These are phyloP conservation scores for Felis chaus DNA, from an alignment of 2,113 vertebrate species.

Conservation along the genomic window DNA sequence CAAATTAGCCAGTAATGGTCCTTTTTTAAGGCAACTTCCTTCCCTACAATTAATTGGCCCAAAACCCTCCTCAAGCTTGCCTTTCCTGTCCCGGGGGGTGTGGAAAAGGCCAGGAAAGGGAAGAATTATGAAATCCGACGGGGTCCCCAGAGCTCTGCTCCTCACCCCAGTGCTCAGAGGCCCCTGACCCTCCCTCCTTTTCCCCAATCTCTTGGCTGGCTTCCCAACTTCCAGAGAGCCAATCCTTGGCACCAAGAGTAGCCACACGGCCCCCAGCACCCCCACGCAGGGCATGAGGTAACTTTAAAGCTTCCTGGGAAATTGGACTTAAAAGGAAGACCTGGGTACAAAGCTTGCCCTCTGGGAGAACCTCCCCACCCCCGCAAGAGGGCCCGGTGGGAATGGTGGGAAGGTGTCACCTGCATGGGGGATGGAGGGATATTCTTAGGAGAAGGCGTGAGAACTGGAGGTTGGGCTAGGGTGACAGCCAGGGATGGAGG, in stretches of 20 bases:
- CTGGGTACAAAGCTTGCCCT: not conserved
- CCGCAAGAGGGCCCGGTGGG: not conserved
- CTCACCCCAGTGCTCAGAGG: not conserved
- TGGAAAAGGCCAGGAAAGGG: not conserved
- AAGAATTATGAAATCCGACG: not conserved
- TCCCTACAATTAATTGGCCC: not conserved
- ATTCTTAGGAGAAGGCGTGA: not conserved
- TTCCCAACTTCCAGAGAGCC: not conserved
- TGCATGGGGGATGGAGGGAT: not conserved
- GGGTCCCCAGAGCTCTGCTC: not conserved
- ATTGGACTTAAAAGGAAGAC: not conserved
- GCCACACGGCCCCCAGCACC: not conserved
- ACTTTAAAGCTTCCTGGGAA: not conserved
- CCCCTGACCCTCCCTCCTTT: not conserved
- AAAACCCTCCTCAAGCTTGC: slow-evolving; percentile 7
- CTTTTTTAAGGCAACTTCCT: slow-evolving; percentile 40
- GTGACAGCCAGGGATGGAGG: too few species aligned
- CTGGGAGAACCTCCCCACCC: not conserved
- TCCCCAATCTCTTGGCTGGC: not conserved
- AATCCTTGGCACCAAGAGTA: not conserved
- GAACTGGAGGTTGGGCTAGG: not conserved
- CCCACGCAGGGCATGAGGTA: not conserved
- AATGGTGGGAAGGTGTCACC: not conserved
- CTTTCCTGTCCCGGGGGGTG: not conserved
- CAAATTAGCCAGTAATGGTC: not conserved